Conservation (phyloP, 30 jellyfish, hydroid and myxozoan species). For the Catostylus mosaicus region DNA sequence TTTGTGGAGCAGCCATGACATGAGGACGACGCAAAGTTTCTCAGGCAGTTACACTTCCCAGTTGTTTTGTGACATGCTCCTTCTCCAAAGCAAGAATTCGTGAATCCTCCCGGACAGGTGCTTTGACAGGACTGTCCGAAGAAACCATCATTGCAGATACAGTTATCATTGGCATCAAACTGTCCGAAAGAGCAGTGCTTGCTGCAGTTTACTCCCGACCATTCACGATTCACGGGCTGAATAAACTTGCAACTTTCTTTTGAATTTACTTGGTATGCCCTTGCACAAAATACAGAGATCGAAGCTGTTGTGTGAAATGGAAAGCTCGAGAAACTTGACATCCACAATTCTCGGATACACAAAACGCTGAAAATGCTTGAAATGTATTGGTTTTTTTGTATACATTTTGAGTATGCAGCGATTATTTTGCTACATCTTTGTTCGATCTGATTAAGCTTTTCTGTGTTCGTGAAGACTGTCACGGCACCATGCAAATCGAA, state of each 20-base stretch:
- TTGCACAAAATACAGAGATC: slow-evolving; percentile 10
- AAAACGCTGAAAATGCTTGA: background rate
- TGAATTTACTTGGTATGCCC: background rate
- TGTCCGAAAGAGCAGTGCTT: slow-evolving; percentile 39
- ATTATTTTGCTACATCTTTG: slow-evolving; percentile 2
- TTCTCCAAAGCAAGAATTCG: slow-evolving; percentile 50
- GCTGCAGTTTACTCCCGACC: slow-evolving; percentile 51
- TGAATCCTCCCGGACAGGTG: slow-evolving; percentile 60
- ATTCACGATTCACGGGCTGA: slow-evolving; percentile 8
- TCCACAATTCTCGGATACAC: slow-evolving; percentile 60
- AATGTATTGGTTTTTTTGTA: background rate
- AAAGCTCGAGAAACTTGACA: background rate
- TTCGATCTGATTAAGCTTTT: slow-evolving; percentile 14
- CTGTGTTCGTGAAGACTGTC: background rate
- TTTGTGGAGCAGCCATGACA: slow-evolving; percentile 48
- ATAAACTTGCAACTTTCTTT: slow-evolving; percentile 13
- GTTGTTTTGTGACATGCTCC: slow-evolving; percentile 36
- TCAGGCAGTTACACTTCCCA: slow-evolving; percentile 48
- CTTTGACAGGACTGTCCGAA: slow-evolving; percentile 31
- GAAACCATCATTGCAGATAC: slow-evolving; percentile 47
- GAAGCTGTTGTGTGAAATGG: slow-evolving; percentile 33
- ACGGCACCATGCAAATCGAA: background rate
- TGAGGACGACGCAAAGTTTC: slow-evolving; percentile 13
- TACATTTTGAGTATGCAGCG: slow-evolving; percentile 2
- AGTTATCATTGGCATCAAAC: slow-evolving; percentile 12